These are phyloP conservation scores for Conus canariensis DNA, from an alignment of 2,888 invertebrate species.

Conservation along the genomic window DNA sequence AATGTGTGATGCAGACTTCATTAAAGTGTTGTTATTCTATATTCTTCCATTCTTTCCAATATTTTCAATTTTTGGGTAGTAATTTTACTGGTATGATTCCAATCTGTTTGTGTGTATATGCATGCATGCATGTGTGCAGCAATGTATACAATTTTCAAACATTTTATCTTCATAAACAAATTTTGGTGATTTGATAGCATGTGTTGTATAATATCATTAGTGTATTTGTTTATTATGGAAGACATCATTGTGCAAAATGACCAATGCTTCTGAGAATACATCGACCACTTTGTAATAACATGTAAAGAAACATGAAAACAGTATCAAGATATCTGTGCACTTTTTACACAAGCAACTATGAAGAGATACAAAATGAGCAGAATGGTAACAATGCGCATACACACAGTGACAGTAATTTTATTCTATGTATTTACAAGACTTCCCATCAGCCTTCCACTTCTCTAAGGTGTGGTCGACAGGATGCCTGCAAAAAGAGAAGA, in stretches of 20 bases:
- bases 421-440: slow-evolving; percentile 11
- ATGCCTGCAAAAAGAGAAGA: slow-evolving; percentile 6
- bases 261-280: background rate
- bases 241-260: background rate
- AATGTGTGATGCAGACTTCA: too few relatives aligned
- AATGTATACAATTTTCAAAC: too few relatives aligned
- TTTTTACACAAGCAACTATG: background rate
- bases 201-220: too few relatives aligned
- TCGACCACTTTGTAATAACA: background rate
- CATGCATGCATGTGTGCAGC: too few relatives aligned
- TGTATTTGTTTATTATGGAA: background rate
- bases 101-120: too few relatives aligned
- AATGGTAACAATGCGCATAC: background rate
- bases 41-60: too few relatives aligned
- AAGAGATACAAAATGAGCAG: background rate
- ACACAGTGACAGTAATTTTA: background rate
- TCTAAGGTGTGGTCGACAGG: background rate
- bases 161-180: too few relatives aligned
- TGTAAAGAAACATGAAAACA: background rate
- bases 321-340: background rate
- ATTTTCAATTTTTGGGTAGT: too few relatives aligned
- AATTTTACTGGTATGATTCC: too few relatives aligned
- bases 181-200: too few relatives aligned
- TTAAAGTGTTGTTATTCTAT: too few relatives aligned
- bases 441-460: background rate